Evolutionary conservation across 2,113 vertebrate species (phyloP), one percentile per base, ranked within the genome.

Genomic region (Nannospalax galili): DNA sequence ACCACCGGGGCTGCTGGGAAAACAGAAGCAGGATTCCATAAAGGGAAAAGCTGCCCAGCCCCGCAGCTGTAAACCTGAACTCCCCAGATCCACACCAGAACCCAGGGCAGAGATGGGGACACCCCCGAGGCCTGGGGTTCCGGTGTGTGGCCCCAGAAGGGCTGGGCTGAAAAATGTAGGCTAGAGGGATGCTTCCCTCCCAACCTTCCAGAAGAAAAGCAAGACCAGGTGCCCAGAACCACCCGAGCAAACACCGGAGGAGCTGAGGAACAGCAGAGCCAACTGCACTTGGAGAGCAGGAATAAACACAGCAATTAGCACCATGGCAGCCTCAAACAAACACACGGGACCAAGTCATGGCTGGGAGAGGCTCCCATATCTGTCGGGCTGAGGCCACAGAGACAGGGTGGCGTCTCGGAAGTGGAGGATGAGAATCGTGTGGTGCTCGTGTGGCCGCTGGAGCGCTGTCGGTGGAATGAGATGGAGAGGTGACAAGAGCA

Each of bases 291-390:
- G 98, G 98, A 96, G 88, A 98, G 91, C 95, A 97, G 97, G 98
- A 97, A 98, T 97, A 98, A 98, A 98, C 98, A 98, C 93, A 96
- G 97, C 97, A 98, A 98, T 98, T 98, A 98, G 98, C 98, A 98
- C 97, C 98, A 97, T 96, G 97, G 97, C 98, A 98, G 98, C 93
- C 97, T 98, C 97, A 98, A 98, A 98, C 97, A 98, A 98, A 98
- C 98, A 98, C 96, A 97, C 65, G 98, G 96, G 98, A 97, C 95
- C 96, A 77, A 95, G 90, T 92, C 75, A 28, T 37, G 60, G 82
- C 65, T 94, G 67, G 94, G 95, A 81, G 91, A 97, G 97, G 98
- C 97, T 96, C 94, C 95, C 85, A 97, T 92, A 96, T 93, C 95
- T 97, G 97, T 97, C n/a, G n/a, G 32, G 42, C 15, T 90, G 94